phyloP scores from a whole-genome alignment of 2,888 invertebrate genomes.

The Panorpa germanica region DNA sequence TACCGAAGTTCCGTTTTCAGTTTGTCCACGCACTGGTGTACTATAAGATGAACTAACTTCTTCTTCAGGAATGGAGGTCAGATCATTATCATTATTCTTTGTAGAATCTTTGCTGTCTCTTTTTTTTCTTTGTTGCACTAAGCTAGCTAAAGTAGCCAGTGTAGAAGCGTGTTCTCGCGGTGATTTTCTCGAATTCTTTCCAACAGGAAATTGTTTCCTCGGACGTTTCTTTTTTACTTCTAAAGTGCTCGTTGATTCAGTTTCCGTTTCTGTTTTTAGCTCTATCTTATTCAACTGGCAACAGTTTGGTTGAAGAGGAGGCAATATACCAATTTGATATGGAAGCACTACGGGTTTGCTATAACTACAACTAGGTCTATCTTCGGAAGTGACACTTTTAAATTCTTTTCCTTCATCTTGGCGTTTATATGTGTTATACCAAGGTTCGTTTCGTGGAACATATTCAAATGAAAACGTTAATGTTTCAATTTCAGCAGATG shows the following conservation, averaged over 20 bases:
- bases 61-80: too few relatives aligned
- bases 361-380: conserved; percentile 22
- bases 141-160: conserved; percentile 55
- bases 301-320: conserved; percentile 37
- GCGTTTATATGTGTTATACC: conserved; percentile 60
- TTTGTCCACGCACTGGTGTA: too few relatives aligned
- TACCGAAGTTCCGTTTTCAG: too few relatives aligned
- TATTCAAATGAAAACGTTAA: conserved; percentile 58
- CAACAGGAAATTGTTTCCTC: conserved; percentile 20
- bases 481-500: conserved; percentile 31
- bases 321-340: conserved; percentile 50
- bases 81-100: too few relatives aligned
- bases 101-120: too few relatives aligned
- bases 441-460: conserved; percentile 51
- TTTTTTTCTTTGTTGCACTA: conserved; percentile 34
- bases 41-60: too few relatives aligned
- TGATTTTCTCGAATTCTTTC: conserved; percentile 56
- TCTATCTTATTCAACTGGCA: conserved; percentile 26
- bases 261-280: conserved; percentile 14
- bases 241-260: conserved; percentile 17
- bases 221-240: too few relatives aligned
- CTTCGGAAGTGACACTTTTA: conserved; percentile 29
- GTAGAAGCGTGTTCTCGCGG: conserved; percentile 81
- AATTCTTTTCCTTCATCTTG: conserved; percentile 53
- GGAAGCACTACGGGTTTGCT: conserved; percentile 49